These are phyloP conservation scores for Micronycteris hirsuta DNA, from an alignment of 2,113 vertebrate genomes.

Conservation along the genomic window DNA sequence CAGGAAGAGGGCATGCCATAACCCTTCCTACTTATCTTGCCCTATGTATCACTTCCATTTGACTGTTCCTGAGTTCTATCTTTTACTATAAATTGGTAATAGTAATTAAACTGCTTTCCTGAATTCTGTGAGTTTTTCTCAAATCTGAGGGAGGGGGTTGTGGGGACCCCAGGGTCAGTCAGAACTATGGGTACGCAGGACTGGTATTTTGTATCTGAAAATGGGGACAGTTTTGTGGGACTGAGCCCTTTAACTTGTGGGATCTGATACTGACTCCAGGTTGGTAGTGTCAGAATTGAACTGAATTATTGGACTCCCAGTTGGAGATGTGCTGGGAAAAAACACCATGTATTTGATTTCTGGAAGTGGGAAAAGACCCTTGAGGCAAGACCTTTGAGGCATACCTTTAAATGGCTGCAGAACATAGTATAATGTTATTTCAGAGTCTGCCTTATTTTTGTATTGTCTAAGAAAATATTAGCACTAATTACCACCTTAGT, in stretches of 20 bases:
- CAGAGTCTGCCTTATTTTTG: conserved; percentile 32
- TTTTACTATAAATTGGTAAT: not conserved
- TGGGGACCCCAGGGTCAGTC: not conserved
- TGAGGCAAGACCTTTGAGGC: not conserved
- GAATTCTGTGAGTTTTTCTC: not conserved
- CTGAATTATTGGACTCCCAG: not conserved
- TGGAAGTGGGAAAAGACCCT: not conserved
- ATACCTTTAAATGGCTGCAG: not conserved
- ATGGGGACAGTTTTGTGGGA: not conserved
- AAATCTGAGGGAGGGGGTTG: not conserved
- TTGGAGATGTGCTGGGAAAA: not conserved
- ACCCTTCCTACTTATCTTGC: not conserved
- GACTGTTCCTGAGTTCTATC: not conserved
- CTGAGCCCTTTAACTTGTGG: not conserved
- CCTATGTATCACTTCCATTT: not conserved
- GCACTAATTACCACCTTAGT: not conserved
- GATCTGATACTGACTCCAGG: not conserved
- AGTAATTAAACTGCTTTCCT: not conserved
- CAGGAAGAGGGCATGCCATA: not conserved
- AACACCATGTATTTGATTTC: not conserved
- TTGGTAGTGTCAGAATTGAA: not conserved
- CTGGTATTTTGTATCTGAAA: not conserved
- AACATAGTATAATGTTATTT: conserved; percentile 31
- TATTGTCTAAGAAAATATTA: not conserved
- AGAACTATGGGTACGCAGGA: not conserved